Base-by-base conservation (phyloP, 1,140 invertebrate species). In the Drosophila cardini region DNA sequence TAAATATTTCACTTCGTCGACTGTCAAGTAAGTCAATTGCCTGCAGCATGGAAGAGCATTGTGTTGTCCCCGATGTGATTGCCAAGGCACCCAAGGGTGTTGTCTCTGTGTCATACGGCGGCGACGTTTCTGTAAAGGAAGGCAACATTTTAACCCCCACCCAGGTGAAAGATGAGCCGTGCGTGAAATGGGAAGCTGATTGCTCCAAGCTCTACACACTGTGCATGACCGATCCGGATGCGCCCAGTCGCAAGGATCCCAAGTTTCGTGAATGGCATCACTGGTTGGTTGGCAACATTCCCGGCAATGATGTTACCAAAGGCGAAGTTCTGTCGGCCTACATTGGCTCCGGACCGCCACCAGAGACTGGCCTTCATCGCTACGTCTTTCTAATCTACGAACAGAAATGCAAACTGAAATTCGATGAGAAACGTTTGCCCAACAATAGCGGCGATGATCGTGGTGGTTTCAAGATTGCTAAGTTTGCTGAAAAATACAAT, bases 241-340 rank as follows among this genome's bases (percentile, higher is more conserved):
- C 91, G 7, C 97, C 98, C 11, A 97, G 95, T 81, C 94, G 97
- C 4, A 93, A 94, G 9, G 94, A 96, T 55, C 96, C 95, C 0
- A 96, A 94, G 48, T 96, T 95, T 84, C 94, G 97, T 11, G 97
- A 98, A 93, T 98, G 96, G 96, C 96, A 97, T 87, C 98, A 98
- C 92, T 99, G 98, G 97, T 91, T 98, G 2, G 96, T 99, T 0
- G 96, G 94, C 3, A 99, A 99, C 86, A 97, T 99, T 85, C 97
- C 97, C 10, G 97, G 96, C 16, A 92, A 91, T 64, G 93, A 97
- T 42, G 91, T 99, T 0, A 78, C 90, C 0, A 93, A 95, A 52
- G 98, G 98, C 11, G 96, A 97, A 62, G 78, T 94, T 92, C 92
- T 98, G 0, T 95, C 96, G 0, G 95, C 95, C 2, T 99, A 98